Evolutionary conservation across 2,113 vertebrate genomes (phyloP).

Genomic region (Plectropomus leopardus): DNA sequence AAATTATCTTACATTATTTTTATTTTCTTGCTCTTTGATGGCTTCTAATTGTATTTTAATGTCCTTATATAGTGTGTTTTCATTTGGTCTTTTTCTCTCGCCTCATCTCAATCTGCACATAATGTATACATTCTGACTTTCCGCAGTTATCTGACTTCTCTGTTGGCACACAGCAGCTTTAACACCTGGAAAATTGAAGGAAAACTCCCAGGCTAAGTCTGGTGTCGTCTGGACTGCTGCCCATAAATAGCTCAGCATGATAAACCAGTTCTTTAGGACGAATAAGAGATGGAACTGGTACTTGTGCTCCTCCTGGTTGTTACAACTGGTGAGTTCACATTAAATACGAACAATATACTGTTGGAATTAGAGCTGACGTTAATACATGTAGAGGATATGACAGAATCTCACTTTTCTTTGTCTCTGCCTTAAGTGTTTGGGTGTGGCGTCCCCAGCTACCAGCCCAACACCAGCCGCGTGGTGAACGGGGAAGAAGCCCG

Average conservation of each 20-base stretch:
- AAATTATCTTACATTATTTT: no score
- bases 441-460: constrained; percentile 68
- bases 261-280: neutral
- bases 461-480: constrained; percentile 57
- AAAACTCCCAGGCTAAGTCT: constrained; percentile 53
- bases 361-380: no score
- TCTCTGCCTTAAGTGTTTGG: constrained; percentile 56
- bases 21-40: no score
- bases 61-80: no score
- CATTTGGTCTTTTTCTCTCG: no score
- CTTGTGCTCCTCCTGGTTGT: constrained; percentile 59
- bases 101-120: neutral
- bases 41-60: no score
- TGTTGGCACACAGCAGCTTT: neutral
- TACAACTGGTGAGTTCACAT: constrained; percentile 60
- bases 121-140: neutral
- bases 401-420: neutral
- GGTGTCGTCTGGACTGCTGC: constrained; percentile 8
- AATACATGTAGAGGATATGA: neutral
- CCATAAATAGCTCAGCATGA: constrained; percentile 52
- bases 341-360: neutral
- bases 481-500: constrained; percentile 76
- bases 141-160: neutral
- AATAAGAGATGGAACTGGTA: constrained; percentile 55
- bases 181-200: constrained; percentile 50